Base-by-base conservation (phyloP, 2,797 vertebrate genomes). In the Darevskia mixta region DNA sequence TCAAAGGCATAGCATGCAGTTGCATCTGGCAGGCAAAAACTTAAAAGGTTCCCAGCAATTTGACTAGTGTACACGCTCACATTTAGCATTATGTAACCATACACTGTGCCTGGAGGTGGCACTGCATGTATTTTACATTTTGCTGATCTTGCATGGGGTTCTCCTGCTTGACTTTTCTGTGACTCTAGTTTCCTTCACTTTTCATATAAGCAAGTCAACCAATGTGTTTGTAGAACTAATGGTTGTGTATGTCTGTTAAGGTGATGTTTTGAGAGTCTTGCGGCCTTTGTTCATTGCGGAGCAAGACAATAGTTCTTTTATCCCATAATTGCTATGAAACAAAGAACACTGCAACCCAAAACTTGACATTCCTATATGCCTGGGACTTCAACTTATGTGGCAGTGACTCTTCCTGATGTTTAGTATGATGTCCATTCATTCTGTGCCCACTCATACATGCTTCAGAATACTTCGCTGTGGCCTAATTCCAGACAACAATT, bases 81-180 rank as follows among this genome's bases (percentile, higher is more conserved):
- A 64, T 79, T 32, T 35, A 35, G 25, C 32, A 64, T 64, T 85
- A 15, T 8, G 9, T 80, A 41, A 55, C 11, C n/a, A 58, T 61
- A 38, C 20, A 7, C 10, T 83, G 8, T 81, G 38, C 78, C 78
- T 76, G 83, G 25, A 86, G 88, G 78, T 81, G 76, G 69, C 88
- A 81, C 58, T 61, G 80, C 32, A 38, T 81, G 55, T 45, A 76
- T 85, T 55, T 55, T 71, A n/a, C 49, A 75, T 43, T 45, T 45
- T 73, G 49, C 82, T 84, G 41, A 64, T 29, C 18, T 13, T 23
- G 29, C 18, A 9, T 73, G 83, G 9, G 73, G 29, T 49, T 72
- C 79, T 79, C 35, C 78, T 78, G 73, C 32, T 88, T 85, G 15
- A 45, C 8, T 75, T 89, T n/a, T 80, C 58, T 69, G 58, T 86